Evolutionary conservation across 2,888 invertebrate species (phyloP), one percentile per base, ranked within the genome.

Genomic region (Alentia gelatinosa): DNA sequence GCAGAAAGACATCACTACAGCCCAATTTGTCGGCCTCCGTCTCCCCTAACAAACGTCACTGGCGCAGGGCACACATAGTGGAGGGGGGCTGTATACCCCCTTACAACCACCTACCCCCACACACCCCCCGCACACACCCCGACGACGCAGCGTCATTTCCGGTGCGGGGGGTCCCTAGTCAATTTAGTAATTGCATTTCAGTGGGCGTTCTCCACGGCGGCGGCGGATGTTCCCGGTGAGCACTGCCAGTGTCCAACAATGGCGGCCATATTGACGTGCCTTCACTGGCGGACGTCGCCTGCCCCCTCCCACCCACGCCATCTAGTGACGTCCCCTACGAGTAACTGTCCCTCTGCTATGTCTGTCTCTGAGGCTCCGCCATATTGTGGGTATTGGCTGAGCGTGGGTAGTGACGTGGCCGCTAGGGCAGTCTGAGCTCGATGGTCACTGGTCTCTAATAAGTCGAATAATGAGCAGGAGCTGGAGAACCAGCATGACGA

Each of bases 111-210:
- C n/a, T n/a, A 19, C n/a, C 56, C 56, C 56, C n/a, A 56, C n/a
- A 19, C 19, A 56, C 56, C 56, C 19, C 56, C 56, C 23, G 23
- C 19, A n/a, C 56, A 26, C 30, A 68, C 47, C 19, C 9, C 26
- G 68, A 12, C 68, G 26, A 30, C 68, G 68, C 68, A 68, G 68
- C 68, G 30, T 30, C 68, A 68, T 68, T 68, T 68, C 68, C 68
- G 68, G n/a, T 26, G 26, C 33, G 26, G 33, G 68, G 68, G 68
- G 68, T 68, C 30, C 79, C n/a, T 15, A 79, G 79, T 79, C 79
- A 79, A 79, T 79, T 79, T 79, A 79, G 79, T 79, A 79, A 79
- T 79, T 79, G 79, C 79, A 79, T 79, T 79, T 79, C 79, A 26
- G 79, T 26, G 23, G 23, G 79, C 68, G 33, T 30, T 12, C 68